Evolutionary conservation across 2,888 invertebrate species (phyloP), one percentile per base, ranked within the genome.

Genomic region (Torymus tubicola): DNA sequence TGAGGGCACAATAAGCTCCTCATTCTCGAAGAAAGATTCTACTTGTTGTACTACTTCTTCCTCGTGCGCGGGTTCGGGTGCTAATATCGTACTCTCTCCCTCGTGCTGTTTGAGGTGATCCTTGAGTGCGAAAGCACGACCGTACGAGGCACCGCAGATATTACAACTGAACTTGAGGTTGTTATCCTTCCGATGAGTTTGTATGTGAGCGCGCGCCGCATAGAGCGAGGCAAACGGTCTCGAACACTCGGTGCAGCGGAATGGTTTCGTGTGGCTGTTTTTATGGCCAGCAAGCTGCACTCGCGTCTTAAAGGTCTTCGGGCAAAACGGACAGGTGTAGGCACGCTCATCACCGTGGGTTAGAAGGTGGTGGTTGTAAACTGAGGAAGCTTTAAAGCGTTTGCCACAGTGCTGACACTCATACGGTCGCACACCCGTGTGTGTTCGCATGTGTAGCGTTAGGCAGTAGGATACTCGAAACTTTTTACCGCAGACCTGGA

Each of bases 261-360:
- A 96, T 0, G 96, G 96, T 88, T 96, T 96, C 0, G 94, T 95
- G 85, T 96, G 96, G 11, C 95, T 95, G 87, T 96, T 96, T 89
- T 94, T 96, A 85, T 96, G 96, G 0, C 95, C 96, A 1, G 95
- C 94, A 0, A 96, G 91, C 86, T 96, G 96, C 0, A 96, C 96
- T 0, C 94, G 93, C 0, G 96, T 96, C 87, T 96, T 96, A 91
- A 96, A 96, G 0, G 95, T 93, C 87, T 96, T 96, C 0, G 95
- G 94, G 83, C 96, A 96, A 87, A 91, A 94, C 0, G 95, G 94
- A 85, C 96, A 96, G 84, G 94, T 94, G 89, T 95, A 96, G 8
- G 94, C 93, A 14, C 96, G 93, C n/a, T 94, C 94, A 5, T 95
- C 94, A 0, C 95, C 95, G 86, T 96, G 96, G 0, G 95, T 96